phyloP scores from a whole-genome alignment of 1,140 invertebrate species.

The Leptinotarsa defecta region DNA sequence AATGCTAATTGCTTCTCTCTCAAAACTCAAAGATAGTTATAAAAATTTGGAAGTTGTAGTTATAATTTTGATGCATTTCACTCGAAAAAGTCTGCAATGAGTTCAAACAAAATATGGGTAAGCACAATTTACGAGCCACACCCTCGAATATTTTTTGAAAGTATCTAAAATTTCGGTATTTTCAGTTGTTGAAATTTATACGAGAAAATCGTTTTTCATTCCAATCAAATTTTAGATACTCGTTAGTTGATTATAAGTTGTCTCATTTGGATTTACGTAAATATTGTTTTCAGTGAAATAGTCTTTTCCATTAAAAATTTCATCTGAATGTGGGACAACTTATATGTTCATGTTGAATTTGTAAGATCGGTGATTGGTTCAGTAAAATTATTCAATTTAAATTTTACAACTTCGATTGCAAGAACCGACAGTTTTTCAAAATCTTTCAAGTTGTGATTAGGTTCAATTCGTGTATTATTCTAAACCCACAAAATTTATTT shows the following conservation, averaged over 20 bases:
- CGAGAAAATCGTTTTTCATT: background rate
- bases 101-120: background rate
- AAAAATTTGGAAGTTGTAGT: too few species aligned
- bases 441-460: background rate
- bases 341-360: background rate
- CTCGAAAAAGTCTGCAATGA: background rate
- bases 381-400: too few species aligned
- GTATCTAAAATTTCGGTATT: background rate
- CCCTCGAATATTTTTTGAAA: background rate
- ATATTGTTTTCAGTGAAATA: background rate
- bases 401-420: background rate
- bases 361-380: conserved; percentile 39
- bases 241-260: background rate
- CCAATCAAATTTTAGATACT: background rate
- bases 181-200: background rate
- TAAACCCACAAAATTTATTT: conserved; percentile 25
- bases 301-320: background rate
- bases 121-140: conserved; percentile 7
- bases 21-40: too few species aligned
- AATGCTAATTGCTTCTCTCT: too few species aligned
- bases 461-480: conserved; percentile 12
- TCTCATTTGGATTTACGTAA: background rate
- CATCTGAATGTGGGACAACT: background rate
- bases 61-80: too few species aligned
- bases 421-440: background rate